Base-by-base conservation (phyloP, 2,888 invertebrate species). In the Augochlorella aurata region DNA sequence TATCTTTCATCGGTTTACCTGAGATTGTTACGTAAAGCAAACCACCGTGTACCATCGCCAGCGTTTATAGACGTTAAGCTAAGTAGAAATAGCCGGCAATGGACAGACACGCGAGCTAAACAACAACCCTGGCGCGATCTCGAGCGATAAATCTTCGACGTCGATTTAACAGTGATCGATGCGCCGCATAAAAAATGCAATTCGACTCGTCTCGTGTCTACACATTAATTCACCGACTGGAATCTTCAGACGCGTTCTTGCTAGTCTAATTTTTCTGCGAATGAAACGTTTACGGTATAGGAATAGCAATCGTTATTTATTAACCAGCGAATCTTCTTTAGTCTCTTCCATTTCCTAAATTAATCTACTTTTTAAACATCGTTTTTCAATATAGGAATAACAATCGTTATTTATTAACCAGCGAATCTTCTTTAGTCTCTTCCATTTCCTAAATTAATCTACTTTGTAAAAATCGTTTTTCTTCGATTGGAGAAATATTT, bases 21-120 rank as follows among this genome's bases (percentile, higher is more conserved):
- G 24, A 61, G 61, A 29, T 29, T 29, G 61, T 29, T 29, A 29
- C 9, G 24, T 29, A 29, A 29, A 61, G 16, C 61, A 29, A 61
- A 61, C 16, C 9, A 29, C 24, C 16, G 29, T 61, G 9, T 29
- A 18, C 16, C 24, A 8, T 61, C 16, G 29, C 9, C 58, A 58
- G 7, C 61, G 61, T 18, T 24, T 61, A 29, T 29, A 29, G 29
- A 9, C 9, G 29, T 29, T 29, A 61, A 29, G 29, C 24, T 16
- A 61, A 29, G 61, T 61, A 61, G 61, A 61, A 61, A 61, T 61
- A 29, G 61, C 58, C 58, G 24, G 58, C 29, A 16, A 29, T 61
- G 61, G 16, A 61, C 29, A 9, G 61, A 61, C 61, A 29, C 61
- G 61, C 61, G 61, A 61, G 8, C 61, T 18, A 29, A 16, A 29